A percentile compares a stretch with the other conserved stretches of the same genome.
Conservation (phyloP, 2,797 vertebrate genomes). For the Sebastolobus altivelis region DNA sequence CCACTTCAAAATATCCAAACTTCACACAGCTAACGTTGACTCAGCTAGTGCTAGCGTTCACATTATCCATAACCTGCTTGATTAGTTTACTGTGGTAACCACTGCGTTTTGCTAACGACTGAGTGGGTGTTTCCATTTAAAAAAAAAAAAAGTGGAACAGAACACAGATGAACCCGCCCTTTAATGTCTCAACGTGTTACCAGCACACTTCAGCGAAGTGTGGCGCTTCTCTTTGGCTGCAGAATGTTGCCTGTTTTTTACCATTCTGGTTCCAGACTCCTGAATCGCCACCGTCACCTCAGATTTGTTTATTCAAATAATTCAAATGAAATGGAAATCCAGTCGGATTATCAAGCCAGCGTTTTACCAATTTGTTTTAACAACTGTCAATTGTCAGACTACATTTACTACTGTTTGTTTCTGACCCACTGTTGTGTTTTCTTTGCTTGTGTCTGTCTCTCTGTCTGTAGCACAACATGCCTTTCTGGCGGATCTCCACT, state of each 20-base stretch:
- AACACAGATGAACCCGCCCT: too few species aligned
- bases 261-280: not conserved
- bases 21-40: too few species aligned
- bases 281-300: too few species aligned
- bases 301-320: not conserved
- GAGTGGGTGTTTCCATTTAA: too few species aligned
- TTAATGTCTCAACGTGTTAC: too few species aligned
- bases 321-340: not conserved
- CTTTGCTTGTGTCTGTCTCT: not conserved
- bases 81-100: too few species aligned
- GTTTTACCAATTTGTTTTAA: not conserved
- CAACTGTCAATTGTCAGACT: not conserved
- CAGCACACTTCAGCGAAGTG: not conserved
- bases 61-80: too few species aligned
- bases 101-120: too few species aligned
- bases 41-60: too few species aligned
- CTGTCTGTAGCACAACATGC: conserved; percentile 94
- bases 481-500: conserved; percentile 97
- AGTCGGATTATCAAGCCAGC: not conserved
- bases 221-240: not conserved
- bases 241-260: not conserved
- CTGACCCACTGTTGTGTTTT: not conserved
- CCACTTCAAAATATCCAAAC: too few species aligned
- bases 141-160: too few species aligned
- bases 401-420: not conserved